Evolutionary conservation across 1,140 invertebrate species (phyloP), one percentile per base, ranked within the genome.

Genomic region (Hyphantria cunea): DNA sequence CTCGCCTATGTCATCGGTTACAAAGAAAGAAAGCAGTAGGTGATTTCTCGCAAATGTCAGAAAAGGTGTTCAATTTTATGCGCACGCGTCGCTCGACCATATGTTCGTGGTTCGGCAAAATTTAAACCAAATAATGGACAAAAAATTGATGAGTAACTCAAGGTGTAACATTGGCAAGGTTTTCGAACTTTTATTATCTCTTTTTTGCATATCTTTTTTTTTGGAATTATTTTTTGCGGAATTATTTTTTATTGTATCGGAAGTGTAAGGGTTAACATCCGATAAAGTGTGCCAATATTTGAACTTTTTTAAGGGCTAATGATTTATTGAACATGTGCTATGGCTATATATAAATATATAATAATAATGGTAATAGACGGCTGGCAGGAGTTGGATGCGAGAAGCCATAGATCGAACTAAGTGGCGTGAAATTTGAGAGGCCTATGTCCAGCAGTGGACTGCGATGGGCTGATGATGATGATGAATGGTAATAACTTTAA

Each of bases 11-110:
- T 25, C 17, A 25, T 25, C 17, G 5, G 17, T 25, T 25, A 25
- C 17, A 25, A 25, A 25, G 17, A 25, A 25, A 25, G 17, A 25
- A 25, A 25, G 17, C 17, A 25, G 17, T 25, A 25, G 17, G 37
- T 39, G 8, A 39, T 39, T 10, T 7, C n/a, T 39, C 41, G 61
- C 78, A 81, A 83, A 86, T 78, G 76, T 72, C 67, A 64, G 62
- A 34, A 80, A 86, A 87, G 84, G 81, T 85, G 84, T 82, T 72
- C 68, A 31, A 72, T 72, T 70, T 74, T 58, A 73, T 71, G 65
- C 70, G 78, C 78, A 79, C 82, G 81, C 78, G n/a, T 25, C 17
- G 76, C 64, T 60, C 66, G 66, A 64, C 78, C 80, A 78, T 86
- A 70, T 85, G 80, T 75, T 64, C 73, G 42, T 51, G n/a, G n/a